Conservation (phyloP, 2,797 vertebrate species). For the Miopithecus talapoin region DNA sequence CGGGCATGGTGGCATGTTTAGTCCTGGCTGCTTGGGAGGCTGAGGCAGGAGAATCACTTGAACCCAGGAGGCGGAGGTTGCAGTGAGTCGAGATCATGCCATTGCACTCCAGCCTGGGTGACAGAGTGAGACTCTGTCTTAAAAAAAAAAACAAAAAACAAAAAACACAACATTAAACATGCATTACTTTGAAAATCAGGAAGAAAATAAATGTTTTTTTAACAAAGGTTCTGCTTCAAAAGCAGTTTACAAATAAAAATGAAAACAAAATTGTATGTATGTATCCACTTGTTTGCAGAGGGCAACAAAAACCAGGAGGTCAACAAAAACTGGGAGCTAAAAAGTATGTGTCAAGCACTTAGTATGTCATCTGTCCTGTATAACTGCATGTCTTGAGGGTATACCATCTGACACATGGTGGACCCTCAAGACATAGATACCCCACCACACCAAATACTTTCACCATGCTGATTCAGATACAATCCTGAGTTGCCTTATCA, state of each 20-base stretch:
- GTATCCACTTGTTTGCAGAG: conserved; percentile 6
- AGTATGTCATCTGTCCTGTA: not conserved
- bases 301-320: conserved; percentile 3
- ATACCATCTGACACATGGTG: not conserved
- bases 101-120: too few relatives aligned
- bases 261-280: not conserved
- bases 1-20: too few relatives aligned
- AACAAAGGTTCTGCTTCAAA: conserved; percentile 31
- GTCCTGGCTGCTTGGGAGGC: too few relatives aligned
- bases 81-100: too few relatives aligned
- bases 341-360: not conserved
- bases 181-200: conserved; percentile 2
- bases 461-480: not conserved
- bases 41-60: too few relatives aligned
- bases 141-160: too few relatives aligned
- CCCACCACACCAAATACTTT: not conserved
- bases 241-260: conserved; percentile 22
- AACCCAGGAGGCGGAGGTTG: too few relatives aligned
- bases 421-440: not conserved
- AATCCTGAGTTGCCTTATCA: not conserved
- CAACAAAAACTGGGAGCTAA: not conserved
- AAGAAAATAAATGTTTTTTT: not conserved
- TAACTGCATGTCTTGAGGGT: not conserved
- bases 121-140: too few relatives aligned
- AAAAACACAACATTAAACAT: not conserved